Evolutionary conservation across 2,113 vertebrate genomes (phyloP).

Genomic region (Leucosticte australis): DNA sequence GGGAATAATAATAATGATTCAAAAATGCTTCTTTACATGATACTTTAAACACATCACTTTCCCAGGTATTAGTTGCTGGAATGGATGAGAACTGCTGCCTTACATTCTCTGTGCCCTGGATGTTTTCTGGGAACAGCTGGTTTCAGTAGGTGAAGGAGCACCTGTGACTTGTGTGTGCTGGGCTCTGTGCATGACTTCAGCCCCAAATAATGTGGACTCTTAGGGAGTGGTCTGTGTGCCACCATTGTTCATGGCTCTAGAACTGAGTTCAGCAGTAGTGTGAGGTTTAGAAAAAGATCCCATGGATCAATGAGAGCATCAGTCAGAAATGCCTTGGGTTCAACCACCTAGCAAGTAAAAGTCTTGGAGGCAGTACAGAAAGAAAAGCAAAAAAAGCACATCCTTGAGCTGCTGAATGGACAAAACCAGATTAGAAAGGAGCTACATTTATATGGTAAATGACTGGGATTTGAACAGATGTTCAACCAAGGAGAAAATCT

Average conservation of each 20-base stretch:
- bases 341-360: background rate
- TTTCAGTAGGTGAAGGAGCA: background rate
- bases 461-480: background rate
- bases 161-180: fast-evolving
- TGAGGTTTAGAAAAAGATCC: background rate
- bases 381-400: background rate
- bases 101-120: background rate
- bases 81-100: background rate
- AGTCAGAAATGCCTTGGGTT: background rate
- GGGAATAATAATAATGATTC: background rate
- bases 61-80: background rate
- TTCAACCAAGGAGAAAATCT: background rate
- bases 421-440: background rate
- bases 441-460: background rate
- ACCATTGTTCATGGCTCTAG: background rate
- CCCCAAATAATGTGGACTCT: background rate
- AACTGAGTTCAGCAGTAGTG: background rate
- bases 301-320: background rate
- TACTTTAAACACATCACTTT: background rate
- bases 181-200: background rate
- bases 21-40: background rate
- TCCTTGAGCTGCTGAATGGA: background rate
- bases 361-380: background rate
- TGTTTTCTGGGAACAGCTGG: background rate
- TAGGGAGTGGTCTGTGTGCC: background rate